These are phyloP conservation scores for Marmota monax DNA, from an alignment of 2,113 vertebrate genomes.

Conservation along the genomic window DNA sequence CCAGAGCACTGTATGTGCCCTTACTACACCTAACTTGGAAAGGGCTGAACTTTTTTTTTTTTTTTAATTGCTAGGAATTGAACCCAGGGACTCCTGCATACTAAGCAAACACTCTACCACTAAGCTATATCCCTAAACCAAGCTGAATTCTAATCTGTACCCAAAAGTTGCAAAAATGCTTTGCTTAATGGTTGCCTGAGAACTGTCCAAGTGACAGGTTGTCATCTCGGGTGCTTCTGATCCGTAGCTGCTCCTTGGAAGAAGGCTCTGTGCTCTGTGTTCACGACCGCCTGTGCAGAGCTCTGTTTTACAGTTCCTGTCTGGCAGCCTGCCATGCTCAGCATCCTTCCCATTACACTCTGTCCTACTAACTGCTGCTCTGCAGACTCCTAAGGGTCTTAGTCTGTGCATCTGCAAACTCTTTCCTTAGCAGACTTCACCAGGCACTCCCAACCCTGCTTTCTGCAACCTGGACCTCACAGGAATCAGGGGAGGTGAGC, in stretches of 20 bases:
- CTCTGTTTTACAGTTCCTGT: background rate
- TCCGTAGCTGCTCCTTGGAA: background rate
- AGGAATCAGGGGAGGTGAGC: background rate
- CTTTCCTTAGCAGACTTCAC: background rate
- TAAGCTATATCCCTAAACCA: background rate
- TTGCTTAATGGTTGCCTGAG: background rate
- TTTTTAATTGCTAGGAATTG: background rate
- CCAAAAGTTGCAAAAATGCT: slow-evolving; percentile 1
- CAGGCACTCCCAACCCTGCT: background rate
- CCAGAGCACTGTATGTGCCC: background rate
- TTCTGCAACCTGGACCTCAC: background rate
- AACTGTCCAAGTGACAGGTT: background rate
- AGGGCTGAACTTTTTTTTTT: background rate
- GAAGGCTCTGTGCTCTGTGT: background rate
- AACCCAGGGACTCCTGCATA: background rate
- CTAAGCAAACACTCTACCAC: background rate
- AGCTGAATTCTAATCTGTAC: background rate
- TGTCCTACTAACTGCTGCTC: accelerated
- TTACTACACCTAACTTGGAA: background rate
- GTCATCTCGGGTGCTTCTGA: background rate
- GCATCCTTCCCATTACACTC: background rate
- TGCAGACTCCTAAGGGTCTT: background rate
- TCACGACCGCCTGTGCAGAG: too few species aligned
- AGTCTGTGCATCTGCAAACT: background rate
- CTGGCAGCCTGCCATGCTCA: accelerated